Conservation (phyloP, 1,140 invertebrate genomes). For the Brachionus angularis region DNA sequence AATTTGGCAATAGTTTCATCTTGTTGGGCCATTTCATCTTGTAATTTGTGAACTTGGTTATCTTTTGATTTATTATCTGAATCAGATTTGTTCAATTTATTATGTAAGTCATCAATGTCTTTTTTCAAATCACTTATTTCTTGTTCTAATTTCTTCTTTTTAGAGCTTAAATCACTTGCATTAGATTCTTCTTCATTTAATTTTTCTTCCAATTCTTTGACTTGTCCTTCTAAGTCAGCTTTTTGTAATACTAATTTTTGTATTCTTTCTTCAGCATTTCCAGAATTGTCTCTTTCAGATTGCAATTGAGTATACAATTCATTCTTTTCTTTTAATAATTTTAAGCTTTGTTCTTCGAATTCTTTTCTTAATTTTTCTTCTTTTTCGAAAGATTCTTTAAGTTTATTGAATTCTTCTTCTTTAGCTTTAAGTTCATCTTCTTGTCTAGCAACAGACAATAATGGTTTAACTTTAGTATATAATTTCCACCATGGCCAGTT, state of each 20-base stretch:
- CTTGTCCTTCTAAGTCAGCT: conserved; percentile 87
- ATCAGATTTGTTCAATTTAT: conserved; percentile 77
- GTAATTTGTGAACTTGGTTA: conserved; percentile 86
- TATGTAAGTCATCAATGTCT: conserved; percentile 90
- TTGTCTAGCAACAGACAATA: conserved; percentile 93
- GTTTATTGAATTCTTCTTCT: conserved; percentile 88
- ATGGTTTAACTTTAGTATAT: conserved; percentile 95
- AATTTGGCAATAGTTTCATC: conserved; percentile 98
- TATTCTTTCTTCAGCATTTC: conserved; percentile 84
- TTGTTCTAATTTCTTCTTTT: conserved; percentile 91
- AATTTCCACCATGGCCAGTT: conserved; percentile 99
- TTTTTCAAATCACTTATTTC: conserved; percentile 88
- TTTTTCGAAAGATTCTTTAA: conserved; percentile 84
- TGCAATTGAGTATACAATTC: conserved; percentile 79
- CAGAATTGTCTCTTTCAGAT: conserved; percentile 69
- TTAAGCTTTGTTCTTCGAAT: conserved; percentile 83
- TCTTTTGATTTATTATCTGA: conserved; percentile 96
- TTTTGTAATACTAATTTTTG: conserved; percentile 90
- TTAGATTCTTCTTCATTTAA: conserved; percentile 91
- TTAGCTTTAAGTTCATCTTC: conserved; percentile 97
- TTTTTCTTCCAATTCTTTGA: conserved; percentile 92
- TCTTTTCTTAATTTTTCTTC: conserved; percentile 95
- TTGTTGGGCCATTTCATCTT: conserved; percentile 90
- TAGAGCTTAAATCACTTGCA: conserved; percentile 80
- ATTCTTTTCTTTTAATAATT: conserved; percentile 78